Conservation (phyloP, 2,888 invertebrate species). For the Aphidoletes aphidimyza region DNA sequence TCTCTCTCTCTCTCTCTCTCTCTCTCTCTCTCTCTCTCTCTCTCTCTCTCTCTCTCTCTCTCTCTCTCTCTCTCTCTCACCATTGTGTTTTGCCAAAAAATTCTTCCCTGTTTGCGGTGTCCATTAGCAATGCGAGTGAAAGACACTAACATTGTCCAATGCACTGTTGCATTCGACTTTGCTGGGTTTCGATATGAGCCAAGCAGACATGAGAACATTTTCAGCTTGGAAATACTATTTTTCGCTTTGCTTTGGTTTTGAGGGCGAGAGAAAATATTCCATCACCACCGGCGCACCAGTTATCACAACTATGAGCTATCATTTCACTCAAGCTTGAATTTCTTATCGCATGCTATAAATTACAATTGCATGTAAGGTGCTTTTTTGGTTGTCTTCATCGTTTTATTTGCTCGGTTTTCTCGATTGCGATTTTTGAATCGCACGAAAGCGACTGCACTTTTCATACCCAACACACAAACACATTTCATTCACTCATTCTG, state of each 20-base stretch:
- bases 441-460: too few species aligned
- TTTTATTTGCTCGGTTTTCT: not conserved
- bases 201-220: too few species aligned
- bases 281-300: constrained; percentile 17
- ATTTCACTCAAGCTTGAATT: not conserved
- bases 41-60: not conserved
- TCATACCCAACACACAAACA: too few species aligned
- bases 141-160: too few species aligned
- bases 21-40: not conserved
- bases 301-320: constrained; percentile 46
- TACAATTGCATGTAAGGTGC: not conserved
- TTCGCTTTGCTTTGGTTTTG: too few species aligned
- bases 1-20: not conserved
- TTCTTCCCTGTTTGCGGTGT: not conserved
- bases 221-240: too few species aligned
- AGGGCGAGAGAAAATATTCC: not conserved
- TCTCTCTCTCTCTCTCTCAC: not conserved
- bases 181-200: too few species aligned
- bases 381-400: too few species aligned
- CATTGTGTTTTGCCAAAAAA: too few species aligned
- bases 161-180: too few species aligned
- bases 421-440: not conserved
- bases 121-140: too few species aligned
- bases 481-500: too few species aligned
- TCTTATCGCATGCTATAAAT: constrained; percentile 18